A percentile compares a stretch with the other conserved stretches of the same genome.
phyloP scores from a whole-genome alignment of 37 sponge, comb jelly and placozoan genomes.

The Mnemiopsis leidyi region DNA sequence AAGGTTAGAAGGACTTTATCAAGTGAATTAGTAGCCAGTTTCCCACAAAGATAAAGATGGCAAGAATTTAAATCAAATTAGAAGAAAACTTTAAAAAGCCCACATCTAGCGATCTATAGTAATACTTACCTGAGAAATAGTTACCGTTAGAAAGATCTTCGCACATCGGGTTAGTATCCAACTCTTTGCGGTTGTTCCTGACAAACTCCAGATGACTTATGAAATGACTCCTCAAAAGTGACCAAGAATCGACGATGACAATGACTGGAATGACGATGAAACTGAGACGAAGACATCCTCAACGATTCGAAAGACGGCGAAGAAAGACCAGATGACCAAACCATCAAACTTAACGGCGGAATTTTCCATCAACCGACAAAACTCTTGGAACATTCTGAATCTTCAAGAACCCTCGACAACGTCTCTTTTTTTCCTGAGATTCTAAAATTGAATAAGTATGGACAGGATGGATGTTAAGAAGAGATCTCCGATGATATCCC shows the following conservation, averaged over 20 bases:
- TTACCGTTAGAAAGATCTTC: neutral
- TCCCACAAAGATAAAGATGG: no score
- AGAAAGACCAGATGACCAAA: neutral
- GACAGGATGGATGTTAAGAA: neutral
- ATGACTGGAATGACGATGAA: neutral
- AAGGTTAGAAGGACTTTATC: no score
- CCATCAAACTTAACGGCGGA: neutral
- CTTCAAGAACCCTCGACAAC: neutral
- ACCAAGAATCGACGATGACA: neutral
- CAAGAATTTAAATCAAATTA: no score
- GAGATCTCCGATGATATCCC: no score
- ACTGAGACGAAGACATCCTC: neutral
- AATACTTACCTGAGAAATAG: neutral
- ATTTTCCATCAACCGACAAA: neutral
- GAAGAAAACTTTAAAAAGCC: no score
- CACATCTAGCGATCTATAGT: no score
- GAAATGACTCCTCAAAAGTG: neutral
- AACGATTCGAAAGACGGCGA: neutral
- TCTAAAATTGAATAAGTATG: neutral
- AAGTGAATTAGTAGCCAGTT: no score
- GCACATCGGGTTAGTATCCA: no score
- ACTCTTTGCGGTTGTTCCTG: no score
- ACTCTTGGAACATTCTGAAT: neutral
- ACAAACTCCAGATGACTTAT: neutral
- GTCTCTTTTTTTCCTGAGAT: neutral